These are phyloP conservation scores for Nephrotoma guestfalica DNA, from an alignment of 2,888 invertebrate species.

Conservation along the genomic window DNA sequence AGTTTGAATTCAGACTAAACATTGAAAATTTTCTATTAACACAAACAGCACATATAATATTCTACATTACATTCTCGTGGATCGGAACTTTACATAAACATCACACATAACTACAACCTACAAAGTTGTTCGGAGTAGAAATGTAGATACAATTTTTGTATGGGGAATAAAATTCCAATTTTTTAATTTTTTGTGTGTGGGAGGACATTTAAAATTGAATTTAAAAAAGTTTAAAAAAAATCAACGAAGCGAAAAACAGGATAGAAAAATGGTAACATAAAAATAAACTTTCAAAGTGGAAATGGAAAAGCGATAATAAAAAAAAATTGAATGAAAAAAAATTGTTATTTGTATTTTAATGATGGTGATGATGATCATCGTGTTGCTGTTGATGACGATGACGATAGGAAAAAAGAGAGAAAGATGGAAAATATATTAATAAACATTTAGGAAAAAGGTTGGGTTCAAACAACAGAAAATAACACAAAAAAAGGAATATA, in stretches of 20 bases:
- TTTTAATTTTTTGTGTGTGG: neutral
- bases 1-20: neutral
- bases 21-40: neutral
- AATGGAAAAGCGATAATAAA: neutral
- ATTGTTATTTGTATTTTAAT: neutral
- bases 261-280: neutral
- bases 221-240: neutral
- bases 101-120: neutral
- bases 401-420: neutral
- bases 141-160: neutral
- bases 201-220: neutral
- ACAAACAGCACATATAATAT: neutral
- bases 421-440: neutral
- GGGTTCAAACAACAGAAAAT: neutral
- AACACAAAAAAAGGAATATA: neutral
- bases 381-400: neutral
- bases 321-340: neutral
- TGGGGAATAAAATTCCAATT: neutral
- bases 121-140: neutral
- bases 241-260: neutral
- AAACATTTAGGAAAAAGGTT: neutral
- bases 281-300: neutral
- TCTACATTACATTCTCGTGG: neutral
- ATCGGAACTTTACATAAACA: neutral
- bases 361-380: neutral